Conservation (phyloP, 2,888 invertebrate genomes). For the Lycia hirtaria region DNA sequence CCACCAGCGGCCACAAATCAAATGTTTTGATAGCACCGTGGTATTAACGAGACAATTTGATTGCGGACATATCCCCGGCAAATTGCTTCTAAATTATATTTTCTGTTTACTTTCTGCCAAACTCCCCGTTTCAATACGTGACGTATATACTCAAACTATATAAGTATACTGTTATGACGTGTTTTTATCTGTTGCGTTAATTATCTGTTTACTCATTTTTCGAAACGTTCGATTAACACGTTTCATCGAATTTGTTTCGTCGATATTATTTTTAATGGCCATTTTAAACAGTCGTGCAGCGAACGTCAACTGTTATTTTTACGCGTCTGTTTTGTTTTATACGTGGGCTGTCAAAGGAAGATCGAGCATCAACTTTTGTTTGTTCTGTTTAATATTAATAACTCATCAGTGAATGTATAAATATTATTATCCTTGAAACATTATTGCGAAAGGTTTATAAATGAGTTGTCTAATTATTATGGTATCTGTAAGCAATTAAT, state of each 20-base stretch:
- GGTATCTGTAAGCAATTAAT: background rate
- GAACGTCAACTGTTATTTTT: slow-evolving; percentile 22
- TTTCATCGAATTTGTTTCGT: slow-evolving; percentile 44
- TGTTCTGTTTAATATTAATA: slow-evolving; percentile 10
- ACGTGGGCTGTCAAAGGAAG: slow-evolving; percentile 17
- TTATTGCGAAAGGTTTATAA: background rate
- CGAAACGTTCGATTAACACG: slow-evolving; percentile 57
- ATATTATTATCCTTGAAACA: background rate
- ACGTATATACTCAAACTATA: slow-evolving; percentile 57
- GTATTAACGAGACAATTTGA: slow-evolving; percentile 86
- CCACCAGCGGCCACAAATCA: slow-evolving; percentile 77
- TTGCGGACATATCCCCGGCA: slow-evolving; percentile 85
- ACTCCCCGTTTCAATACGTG: slow-evolving; percentile 77
- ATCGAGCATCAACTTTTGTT: slow-evolving; percentile 14
- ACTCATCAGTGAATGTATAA: background rate
- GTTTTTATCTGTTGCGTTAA: slow-evolving; percentile 76
- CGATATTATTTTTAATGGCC: slow-evolving; percentile 35
- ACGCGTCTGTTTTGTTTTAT: slow-evolving; percentile 14
- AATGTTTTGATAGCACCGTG: slow-evolving; percentile 84
- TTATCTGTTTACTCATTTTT: slow-evolving; percentile 71
- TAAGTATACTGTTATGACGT: slow-evolving; percentile 51
- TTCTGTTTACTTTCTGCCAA: slow-evolving; percentile 85
- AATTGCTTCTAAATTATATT: slow-evolving; percentile 86
- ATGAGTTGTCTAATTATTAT: no score
- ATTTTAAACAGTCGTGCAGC: slow-evolving; percentile 29